Evolutionary conservation across 2,113 vertebrate species (phyloP).

Genomic region (Mugil cephalus): DNA sequence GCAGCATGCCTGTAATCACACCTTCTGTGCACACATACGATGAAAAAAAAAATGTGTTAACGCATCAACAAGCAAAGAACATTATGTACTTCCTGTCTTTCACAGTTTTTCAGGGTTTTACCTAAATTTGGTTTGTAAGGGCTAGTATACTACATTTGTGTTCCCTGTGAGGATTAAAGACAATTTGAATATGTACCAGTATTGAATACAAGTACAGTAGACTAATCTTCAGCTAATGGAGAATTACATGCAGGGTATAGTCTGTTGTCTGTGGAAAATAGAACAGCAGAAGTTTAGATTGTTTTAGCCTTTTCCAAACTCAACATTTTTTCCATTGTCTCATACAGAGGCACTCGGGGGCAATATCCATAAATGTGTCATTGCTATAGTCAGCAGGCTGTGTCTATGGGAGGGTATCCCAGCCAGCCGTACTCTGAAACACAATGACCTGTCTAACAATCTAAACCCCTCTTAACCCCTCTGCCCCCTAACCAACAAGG

Average conservation of each 20-base stretch:
- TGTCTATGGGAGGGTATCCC: constrained; percentile 5
- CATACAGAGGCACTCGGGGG: constrained; percentile 21
- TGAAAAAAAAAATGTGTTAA: no score
- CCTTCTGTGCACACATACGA: no score
- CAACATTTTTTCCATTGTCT: constrained; percentile 55
- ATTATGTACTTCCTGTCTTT: background rate
- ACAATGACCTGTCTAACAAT: constrained; percentile 61
- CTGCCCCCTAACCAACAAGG: background rate
- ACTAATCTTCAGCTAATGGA: background rate
- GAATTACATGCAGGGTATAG: background rate
- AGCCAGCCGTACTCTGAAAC: constrained; percentile 28
- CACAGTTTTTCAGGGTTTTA: no score
- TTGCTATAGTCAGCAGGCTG: constrained; percentile 45
- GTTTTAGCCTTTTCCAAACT: constrained; percentile 32
- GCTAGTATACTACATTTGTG: background rate
- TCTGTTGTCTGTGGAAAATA: background rate
- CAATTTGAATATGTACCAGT: background rate
- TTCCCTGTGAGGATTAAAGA: background rate
- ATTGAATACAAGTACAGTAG: background rate
- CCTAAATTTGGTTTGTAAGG: background rate
- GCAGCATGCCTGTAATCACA: background rate
- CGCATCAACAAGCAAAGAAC: no score
- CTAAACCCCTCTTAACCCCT: constrained; percentile 41
- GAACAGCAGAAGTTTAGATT: background rate
- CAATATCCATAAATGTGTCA: constrained; percentile 67